A percentile compares a stretch with the other conserved stretches of the same genome.
phyloP scores from a whole-genome alignment of 1,140 invertebrate genomes.

The Sycobia sp. region DNA sequence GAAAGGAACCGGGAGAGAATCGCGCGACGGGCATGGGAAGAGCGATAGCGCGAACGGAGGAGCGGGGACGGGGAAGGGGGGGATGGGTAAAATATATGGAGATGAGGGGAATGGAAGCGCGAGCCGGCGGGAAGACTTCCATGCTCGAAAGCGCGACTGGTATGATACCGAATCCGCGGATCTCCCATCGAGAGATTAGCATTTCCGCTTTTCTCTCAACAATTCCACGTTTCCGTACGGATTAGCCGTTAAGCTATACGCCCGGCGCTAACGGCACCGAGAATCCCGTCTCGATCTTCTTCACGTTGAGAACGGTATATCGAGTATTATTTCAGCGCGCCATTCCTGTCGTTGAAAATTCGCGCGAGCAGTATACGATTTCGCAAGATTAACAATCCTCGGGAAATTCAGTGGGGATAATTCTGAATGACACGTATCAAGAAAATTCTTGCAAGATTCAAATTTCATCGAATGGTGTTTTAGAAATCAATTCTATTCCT shows the following conservation, averaged over 20 bases:
- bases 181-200: constrained; percentile 61
- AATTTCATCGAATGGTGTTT: no score
- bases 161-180: constrained; percentile 45
- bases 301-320: constrained; percentile 34
- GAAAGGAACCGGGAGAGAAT: background rate
- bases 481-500: no score
- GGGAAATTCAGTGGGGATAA: constrained; percentile 22
- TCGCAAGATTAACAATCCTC: constrained; percentile 25
- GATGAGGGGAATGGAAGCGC: constrained; percentile 5
- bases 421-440: constrained; percentile 19
- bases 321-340: constrained; percentile 53
- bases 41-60: background rate
- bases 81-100: background rate
- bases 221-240: constrained; percentile 59
- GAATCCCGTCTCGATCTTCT: constrained; percentile 46
- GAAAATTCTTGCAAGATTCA: background rate
- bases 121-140: background rate
- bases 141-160: constrained; percentile 12
- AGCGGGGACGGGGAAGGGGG: background rate
- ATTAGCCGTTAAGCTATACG: constrained; percentile 60
- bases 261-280: constrained; percentile 41
- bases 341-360: constrained; percentile 37
- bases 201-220: constrained; percentile 62
- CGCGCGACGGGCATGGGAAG: background rate
- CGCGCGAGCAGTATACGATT: constrained; percentile 29